Conservation (phyloP, 2,888 invertebrate species). For the Azorinus chamasolen region DNA sequence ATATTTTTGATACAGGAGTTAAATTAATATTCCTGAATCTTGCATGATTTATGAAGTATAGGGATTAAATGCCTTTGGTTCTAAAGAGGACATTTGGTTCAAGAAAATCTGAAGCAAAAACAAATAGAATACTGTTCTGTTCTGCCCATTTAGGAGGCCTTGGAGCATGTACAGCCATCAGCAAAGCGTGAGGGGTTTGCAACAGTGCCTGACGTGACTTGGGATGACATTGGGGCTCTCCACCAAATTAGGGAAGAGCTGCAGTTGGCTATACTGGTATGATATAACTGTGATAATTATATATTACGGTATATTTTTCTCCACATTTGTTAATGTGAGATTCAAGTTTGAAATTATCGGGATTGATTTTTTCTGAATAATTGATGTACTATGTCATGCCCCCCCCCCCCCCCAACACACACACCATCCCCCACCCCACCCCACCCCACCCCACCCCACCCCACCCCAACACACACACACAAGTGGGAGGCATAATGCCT, state of each 20-base stretch:
- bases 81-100: too few species aligned
- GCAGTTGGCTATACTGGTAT: slow-evolving; percentile 94
- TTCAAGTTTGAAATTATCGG: neutral
- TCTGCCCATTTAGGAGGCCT: slow-evolving; percentile 90
- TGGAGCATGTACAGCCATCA: slow-evolving; percentile 95
- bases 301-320: neutral
- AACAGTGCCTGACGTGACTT: slow-evolving; percentile 98
- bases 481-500: too few species aligned
- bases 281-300: slow-evolving; percentile 55
- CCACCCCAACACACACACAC: too few species aligned
- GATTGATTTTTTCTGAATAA: neutral
- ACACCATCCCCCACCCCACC: too few species aligned
- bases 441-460: too few species aligned
- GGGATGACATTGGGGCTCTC: slow-evolving; percentile 98
- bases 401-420: too few species aligned
- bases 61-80: too few species aligned
- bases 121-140: too few species aligned
- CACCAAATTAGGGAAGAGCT: slow-evolving; percentile 95
- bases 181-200: slow-evolving; percentile 99
- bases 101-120: too few species aligned
- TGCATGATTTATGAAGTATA: too few species aligned
- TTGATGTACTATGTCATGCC: neutral
- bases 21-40: too few species aligned
- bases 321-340: neutral
- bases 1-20: too few species aligned